A percentile compares a stretch with the other conserved stretches of the same genome.
Conservation (phyloP, 2,888 invertebrate species). For the Synergus itoensis region DNA sequence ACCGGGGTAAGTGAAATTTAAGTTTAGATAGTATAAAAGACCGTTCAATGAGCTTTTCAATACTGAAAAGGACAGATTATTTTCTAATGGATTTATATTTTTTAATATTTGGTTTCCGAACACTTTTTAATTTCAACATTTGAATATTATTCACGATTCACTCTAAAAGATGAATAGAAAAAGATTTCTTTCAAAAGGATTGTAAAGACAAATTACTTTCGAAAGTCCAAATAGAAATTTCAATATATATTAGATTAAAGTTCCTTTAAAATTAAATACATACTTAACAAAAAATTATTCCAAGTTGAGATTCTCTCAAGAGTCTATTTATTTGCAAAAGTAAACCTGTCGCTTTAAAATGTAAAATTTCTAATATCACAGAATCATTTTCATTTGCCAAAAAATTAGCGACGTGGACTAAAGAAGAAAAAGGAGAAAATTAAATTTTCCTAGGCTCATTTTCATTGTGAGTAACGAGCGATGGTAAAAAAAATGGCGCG, state of each 20-base stretch:
- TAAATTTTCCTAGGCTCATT: slow-evolving; percentile 4
- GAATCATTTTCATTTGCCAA: slow-evolving; percentile 21
- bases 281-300: not conserved
- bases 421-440: slow-evolving; percentile 4
- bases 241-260: not conserved
- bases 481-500: slow-evolving; percentile 42
- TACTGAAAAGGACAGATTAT: not conserved
- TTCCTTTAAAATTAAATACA: not conserved
- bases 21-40: not conserved
- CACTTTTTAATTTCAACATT: not conserved
- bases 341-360: not conserved
- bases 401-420: slow-evolving; percentile 11
- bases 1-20: not conserved
- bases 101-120: not conserved
- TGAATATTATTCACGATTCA: not conserved
- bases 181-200: not conserved
- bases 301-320: not conserved
- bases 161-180: not conserved
- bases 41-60: not conserved
- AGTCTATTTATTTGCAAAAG: not conserved
- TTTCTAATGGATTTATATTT: not conserved
- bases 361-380: slow-evolving; percentile 33
- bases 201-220: not conserved
- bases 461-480: slow-evolving; percentile 13
- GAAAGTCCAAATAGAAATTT: not conserved